Conservation (phyloP, 2,113 vertebrate species). For the Gambusia holbrooki region DNA sequence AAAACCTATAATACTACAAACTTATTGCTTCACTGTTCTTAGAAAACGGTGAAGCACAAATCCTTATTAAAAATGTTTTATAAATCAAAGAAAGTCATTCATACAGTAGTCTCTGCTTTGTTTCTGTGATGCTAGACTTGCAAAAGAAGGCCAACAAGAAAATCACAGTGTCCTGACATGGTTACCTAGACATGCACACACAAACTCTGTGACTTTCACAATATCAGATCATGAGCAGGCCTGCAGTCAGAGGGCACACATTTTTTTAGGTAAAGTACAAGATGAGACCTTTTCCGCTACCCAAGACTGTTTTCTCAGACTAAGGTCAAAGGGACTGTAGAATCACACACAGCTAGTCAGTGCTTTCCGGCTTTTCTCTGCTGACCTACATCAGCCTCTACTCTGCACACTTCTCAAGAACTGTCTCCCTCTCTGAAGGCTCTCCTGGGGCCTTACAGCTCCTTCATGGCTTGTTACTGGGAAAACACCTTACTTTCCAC, state of each 20-base stretch:
- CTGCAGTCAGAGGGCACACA: not conserved
- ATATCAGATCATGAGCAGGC: not conserved
- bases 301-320: not conserved
- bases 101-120: not conserved
- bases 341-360: not conserved
- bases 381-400: not conserved
- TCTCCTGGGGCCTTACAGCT: not conserved
- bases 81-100: not conserved
- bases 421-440: not conserved
- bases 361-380: not conserved
- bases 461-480: conserved; percentile 1
- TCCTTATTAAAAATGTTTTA: not conserved
- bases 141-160: not conserved
- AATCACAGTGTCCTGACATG: not conserved
- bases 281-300: not conserved
- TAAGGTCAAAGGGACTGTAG: not conserved
- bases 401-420: not conserved
- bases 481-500: not conserved
- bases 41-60: not conserved
- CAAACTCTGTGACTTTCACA: not conserved
- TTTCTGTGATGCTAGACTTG: not conserved
- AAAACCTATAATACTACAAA: not conserved
- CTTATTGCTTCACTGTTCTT: not conserved
- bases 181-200: not conserved
- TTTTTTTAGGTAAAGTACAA: not conserved